Base-by-base conservation (phyloP, 2,113 vertebrate genomes). In the Romanogobio albipinnatus region DNA sequence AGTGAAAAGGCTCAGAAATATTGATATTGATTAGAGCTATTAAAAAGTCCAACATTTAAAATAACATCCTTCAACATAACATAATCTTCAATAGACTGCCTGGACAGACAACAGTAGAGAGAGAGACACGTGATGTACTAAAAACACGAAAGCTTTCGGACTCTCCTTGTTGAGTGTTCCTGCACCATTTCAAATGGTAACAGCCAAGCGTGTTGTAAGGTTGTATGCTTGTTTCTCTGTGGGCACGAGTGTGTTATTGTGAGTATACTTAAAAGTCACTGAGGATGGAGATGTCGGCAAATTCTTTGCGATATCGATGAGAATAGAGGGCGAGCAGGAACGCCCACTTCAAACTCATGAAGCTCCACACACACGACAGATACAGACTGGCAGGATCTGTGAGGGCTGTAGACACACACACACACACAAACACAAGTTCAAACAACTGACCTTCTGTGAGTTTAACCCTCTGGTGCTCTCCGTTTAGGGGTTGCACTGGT, bases 201-300 rank as follows among this genome's bases (percentile, higher is more conserved):
- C 43, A 33, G n/a, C 73, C 39, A 24, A 77, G 66, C 17, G 51
- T 71, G 64, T 39, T 59, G 17, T 47, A 77, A 24, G 76, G 51
- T 24, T 36, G 77, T 47, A 24, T 36, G n/a, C 13, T 45, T 29
- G 45, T 81, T 75, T 80, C 33, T 75, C 62, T 53, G 81, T 79
- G 64, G 58, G 61, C 26, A 70, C 17, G 45, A 17, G 58, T 51
- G 71, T 26, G 26, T 43, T 61, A 76, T 7, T 76, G 71, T 85
- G 51, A 29, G 76, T 62, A 33, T 36, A 49, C 56, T 87, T 73
- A 88, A 76, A 98, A 98, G 93, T 98, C 96, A 70, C 96, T 97
- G 91, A 99, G 97, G 92, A 98, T 97, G 73, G 96, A 95, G 94
- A 98, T 96, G 93, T 98, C 97, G 0, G 96, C 96, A 0, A 98